phyloP scores from a whole-genome alignment of 2,113 vertebrate species.

The Sceloporus undulatus region DNA sequence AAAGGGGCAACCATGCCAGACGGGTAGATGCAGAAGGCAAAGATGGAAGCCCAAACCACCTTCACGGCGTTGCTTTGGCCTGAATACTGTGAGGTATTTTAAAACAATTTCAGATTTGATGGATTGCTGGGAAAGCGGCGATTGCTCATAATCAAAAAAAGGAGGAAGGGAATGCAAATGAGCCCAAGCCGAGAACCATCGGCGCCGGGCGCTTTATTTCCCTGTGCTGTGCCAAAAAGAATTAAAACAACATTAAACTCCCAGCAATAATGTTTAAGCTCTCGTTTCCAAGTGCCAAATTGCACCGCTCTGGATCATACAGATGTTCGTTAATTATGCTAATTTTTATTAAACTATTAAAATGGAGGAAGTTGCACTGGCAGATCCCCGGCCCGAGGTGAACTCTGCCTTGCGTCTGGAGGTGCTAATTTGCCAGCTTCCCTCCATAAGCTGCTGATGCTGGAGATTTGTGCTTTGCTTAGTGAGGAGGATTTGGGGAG shows the following conservation, averaged over 20 bases:
- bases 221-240: conserved; percentile 80
- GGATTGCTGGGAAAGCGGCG: conserved; percentile 74
- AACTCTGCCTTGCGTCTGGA: conserved; percentile 79
- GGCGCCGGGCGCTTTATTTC: conserved; percentile 77
- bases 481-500: neutral
- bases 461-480: conserved; percentile 45
- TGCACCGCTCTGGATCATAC: conserved; percentile 85
- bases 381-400: conserved; percentile 78
- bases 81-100: conserved; percentile 72
- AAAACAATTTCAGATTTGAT: conserved; percentile 80
- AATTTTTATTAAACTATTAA: conserved; percentile 91
- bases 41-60: conserved; percentile 43
- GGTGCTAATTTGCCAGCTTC: conserved; percentile 72
- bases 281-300: conserved; percentile 86
- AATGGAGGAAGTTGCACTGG: conserved; percentile 79
- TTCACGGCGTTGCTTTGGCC: conserved; percentile 47
- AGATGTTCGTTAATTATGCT: conserved; percentile 91
- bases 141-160: conserved; percentile 80
- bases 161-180: conserved; percentile 79
- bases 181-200: conserved; percentile 77
- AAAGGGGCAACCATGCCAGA: neutral
- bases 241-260: conserved; percentile 89
- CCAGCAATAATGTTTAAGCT: conserved; percentile 83
- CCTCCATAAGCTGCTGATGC: conserved; percentile 73
- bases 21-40: conserved; percentile 10